Conservation (phyloP, 2,888 invertebrate species). For the Eumacrocentrus americanus region DNA sequence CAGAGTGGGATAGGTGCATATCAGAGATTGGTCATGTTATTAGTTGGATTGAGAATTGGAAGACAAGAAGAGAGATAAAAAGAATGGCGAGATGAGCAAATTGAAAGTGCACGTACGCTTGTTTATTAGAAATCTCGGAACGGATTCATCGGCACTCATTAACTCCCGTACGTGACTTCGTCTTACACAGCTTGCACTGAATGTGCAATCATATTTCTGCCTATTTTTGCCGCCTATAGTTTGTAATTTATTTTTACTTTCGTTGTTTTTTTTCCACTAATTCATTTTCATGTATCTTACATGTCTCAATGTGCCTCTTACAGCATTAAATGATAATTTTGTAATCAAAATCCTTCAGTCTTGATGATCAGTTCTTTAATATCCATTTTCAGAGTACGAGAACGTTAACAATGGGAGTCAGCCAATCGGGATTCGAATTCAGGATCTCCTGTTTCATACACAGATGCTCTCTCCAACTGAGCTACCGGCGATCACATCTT, state of each 20-base stretch:
- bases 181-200: constrained; percentile 23
- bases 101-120: constrained; percentile 39
- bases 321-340: too few relatives aligned
- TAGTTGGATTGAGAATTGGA: neutral
- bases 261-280: constrained; percentile 18
- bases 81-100: constrained; percentile 24
- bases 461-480: too few relatives aligned
- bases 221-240: neutral
- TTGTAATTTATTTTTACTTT: constrained; percentile 9
- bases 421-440: too few relatives aligned
- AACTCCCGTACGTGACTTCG: constrained; percentile 24
- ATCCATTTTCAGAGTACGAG: too few relatives aligned
- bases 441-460: too few relatives aligned
- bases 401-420: too few relatives aligned
- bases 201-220: constrained; percentile 26
- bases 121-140: constrained; percentile 37
- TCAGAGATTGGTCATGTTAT: neutral
- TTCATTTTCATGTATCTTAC: neutral
- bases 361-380: too few relatives aligned
- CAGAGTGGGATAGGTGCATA: constrained; percentile 8
- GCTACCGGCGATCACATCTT: too few relatives aligned
- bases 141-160: constrained; percentile 31
- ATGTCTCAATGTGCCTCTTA: too few relatives aligned
- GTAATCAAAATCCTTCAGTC: too few relatives aligned
- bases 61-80: constrained; percentile 8